phyloP scores from a whole-genome alignment of 2,113 vertebrate species.

The Felis chaus region DNA sequence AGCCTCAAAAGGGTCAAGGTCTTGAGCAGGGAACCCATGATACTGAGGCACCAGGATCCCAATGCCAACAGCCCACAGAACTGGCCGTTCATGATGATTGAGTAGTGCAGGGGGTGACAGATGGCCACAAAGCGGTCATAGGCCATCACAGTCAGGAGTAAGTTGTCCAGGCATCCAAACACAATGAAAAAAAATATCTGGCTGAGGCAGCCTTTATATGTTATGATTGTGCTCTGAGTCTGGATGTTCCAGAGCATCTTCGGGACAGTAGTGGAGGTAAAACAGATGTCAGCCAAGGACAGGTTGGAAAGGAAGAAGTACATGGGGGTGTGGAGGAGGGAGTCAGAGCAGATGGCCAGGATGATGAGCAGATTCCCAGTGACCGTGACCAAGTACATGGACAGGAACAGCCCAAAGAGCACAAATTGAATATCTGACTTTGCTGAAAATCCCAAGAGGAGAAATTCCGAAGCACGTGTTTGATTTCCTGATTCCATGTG shows the following conservation, averaged over 20 bases:
- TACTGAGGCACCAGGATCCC: constrained; percentile 20
- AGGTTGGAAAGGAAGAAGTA: constrained; percentile 61
- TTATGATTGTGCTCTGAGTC: background rate
- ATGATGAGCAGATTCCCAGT: constrained; percentile 42
- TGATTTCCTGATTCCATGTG: background rate
- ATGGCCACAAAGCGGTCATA: constrained; percentile 47
- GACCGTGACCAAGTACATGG: background rate
- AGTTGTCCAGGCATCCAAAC: constrained; percentile 55
- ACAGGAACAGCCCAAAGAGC: constrained; percentile 34
- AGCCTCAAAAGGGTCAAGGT: background rate
- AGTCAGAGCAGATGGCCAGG: background rate
- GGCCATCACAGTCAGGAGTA: constrained; percentile 18
- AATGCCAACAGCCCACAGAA: constrained; percentile 12
- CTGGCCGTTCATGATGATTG: background rate
- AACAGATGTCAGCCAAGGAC: constrained; percentile 29
- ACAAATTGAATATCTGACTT: background rate
- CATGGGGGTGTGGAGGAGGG: constrained; percentile 44
- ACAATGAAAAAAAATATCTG: constrained; percentile 40
- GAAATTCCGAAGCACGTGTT: background rate
- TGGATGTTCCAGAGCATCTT: constrained; percentile 26
- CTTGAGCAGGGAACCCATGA: constrained; percentile 5
- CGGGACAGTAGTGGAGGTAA: constrained; percentile 29
- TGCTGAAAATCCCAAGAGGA: background rate
- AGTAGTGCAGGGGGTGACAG: constrained; percentile 31
- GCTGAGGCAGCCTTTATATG: background rate